phyloP scores from a whole-genome alignment of 2,888 invertebrate genomes.

The Eupithecia pulchellata region DNA sequence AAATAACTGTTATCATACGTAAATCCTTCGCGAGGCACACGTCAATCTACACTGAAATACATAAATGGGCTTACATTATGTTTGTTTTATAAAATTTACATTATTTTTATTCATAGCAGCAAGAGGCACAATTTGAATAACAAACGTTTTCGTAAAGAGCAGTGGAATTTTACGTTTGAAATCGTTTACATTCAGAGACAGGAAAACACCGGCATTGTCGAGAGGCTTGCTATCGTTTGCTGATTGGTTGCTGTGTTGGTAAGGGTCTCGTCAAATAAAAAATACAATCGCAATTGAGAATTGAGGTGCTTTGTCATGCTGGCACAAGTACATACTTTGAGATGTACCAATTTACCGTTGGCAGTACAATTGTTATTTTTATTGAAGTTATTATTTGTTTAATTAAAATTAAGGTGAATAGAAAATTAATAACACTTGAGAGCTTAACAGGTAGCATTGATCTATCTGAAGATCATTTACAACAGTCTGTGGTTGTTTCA shows the following conservation, averaged over 20 bases:
- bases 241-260: constrained; percentile 20
- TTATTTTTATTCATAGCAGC: constrained; percentile 42
- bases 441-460: no score
- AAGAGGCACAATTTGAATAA: constrained; percentile 45
- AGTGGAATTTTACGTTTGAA: constrained; percentile 32
- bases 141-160: constrained; percentile 37
- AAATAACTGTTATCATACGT: constrained; percentile 5
- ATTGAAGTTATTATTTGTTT: not conserved
- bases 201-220: constrained; percentile 19
- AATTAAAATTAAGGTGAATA: no score
- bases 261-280: not conserved
- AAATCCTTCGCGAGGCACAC: constrained; percentile 23
- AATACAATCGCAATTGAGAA: constrained; percentile 2
- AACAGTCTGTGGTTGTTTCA: no score
- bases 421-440: no score
- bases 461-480: no score
- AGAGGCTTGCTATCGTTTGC: constrained; percentile 10
- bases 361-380: not conserved
- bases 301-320: not conserved
- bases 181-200: constrained; percentile 22
- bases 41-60: constrained; percentile 37
- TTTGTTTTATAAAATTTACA: constrained; percentile 38
- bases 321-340: not conserved
- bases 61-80: constrained; percentile 40
- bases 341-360: not conserved